Base-by-base conservation (phyloP, 2,888 invertebrate species). In the Drosophila colorata region DNA sequence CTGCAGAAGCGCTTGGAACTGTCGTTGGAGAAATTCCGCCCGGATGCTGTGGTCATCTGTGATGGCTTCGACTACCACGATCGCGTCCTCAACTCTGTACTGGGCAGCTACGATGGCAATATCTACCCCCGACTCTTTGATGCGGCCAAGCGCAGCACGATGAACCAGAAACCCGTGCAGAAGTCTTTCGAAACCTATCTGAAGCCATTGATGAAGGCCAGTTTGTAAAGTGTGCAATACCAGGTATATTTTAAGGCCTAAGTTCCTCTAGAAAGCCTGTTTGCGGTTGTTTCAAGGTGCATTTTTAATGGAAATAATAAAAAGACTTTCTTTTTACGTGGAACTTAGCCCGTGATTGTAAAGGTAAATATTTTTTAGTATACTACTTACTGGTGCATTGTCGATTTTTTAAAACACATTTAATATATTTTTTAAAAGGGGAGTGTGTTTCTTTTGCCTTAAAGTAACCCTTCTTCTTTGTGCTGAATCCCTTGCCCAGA, bases 51-150 rank as follows among this genome's bases (percentile, higher is more conserved):
- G 0, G 96, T 96, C 0, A 93, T 99, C 18, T 98, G 98, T 0
- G 99, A 99, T 93, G 95, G 97, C 11, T 99, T 98, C 90, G 98
- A 98, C 90, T 94, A 97, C 38, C 93, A 94, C 13, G 97, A 97
- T 90, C 95, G 95, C 90, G 94, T 96, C 49, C 92, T 97, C 1
- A 94, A 94, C 57, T 97, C 97, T 0, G 94, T 96, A 0, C 92
- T 97, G 35, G 97, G 97, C 11, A 94, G 96, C 8, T 97, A 95
- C 90, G 97, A 97, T 92, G 97, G 97, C 0, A 95, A 96, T 77
- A 96, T 97, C 18, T 97, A 97, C 92, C 95, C 97, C 87, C 94
- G 96, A 5, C 93, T 97, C 38, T 96, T 95, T 92, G 95, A 94
- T 64, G 96, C 96, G 80, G 97, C 97, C 0, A 93, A 95, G 91